Evolutionary conservation across 2,797 vertebrate species (phyloP), one percentile per base, ranked within the genome.

Genomic region (Epinephelus coioides): DNA sequence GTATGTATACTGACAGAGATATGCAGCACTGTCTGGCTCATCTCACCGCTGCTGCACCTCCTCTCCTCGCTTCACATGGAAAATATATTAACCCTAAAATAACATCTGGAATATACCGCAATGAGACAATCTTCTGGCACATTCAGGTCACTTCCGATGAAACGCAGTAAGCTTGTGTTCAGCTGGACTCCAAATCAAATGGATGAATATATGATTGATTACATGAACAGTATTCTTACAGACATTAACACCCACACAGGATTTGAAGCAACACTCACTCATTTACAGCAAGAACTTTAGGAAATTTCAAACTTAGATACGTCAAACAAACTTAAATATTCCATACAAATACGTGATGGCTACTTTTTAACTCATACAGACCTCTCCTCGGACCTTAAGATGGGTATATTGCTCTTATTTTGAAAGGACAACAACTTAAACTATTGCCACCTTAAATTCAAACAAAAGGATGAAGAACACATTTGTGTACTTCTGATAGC

Each of bases 1-100:
- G 60, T 76, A 64, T 50, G 73, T 10, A n/a, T 21, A 27, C 56
- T 57, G 56, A 53, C 49, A 51, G 1, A 80, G 76, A 82, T 83
- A 55, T 78, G 84, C 13, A 51, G 2, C 51, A 5, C 25, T n/a
- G 43, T 46, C 69, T 67, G 68, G n/a, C 21, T 69, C 62, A 21
- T n/a, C 38, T 57, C 40, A 11, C 11, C 9, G 7, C 34, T 5
- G 60, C 55, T 13, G 3, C 47, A 15, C 30, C 23, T 53, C 43
- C 38, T 61, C 53, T 46, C 23, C 8, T 49, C 5, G 5, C 51
- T 54, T 47, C 71, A 49, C 55, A 79, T 46, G 64, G 49, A 75
- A 65, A 71, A 74, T 4, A 49, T 2, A 47, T 44, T 2, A 69
- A 17, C 23, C 43, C 21, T 38, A 5, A 23, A 49, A 43, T 76